A percentile compares a stretch with the other conserved stretches of the same genome.
phyloP scores from a whole-genome alignment of 2,113 vertebrate genomes.

The Sterrhoptilus dennistouni region DNA sequence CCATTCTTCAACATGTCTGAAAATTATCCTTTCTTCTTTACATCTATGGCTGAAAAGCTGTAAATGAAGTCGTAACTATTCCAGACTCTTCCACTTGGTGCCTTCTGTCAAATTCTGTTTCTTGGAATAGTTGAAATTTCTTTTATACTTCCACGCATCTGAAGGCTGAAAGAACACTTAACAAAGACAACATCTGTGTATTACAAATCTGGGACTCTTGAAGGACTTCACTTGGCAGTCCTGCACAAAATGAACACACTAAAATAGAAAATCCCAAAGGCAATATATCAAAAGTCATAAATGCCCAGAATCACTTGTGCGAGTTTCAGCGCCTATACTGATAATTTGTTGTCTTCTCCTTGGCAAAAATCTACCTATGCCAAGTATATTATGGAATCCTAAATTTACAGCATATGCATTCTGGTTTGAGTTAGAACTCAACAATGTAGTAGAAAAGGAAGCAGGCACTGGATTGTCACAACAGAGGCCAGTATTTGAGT shows the following conservation, averaged over 20 bases:
- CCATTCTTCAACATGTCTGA: not conserved
- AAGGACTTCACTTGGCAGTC: constrained; percentile 53
- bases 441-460: not conserved
- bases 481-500: not conserved
- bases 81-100: not conserved
- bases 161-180: constrained; percentile 40
- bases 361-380: constrained; percentile 31
- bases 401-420: not conserved
- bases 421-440: not conserved
- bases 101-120: constrained; percentile 45
- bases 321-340: not conserved
- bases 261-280: constrained; percentile 49
- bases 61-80: constrained; percentile 15
- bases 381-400: not conserved
- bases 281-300: constrained; percentile 26
- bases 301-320: not conserved
- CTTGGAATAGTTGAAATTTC: constrained; percentile 41
- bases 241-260: constrained; percentile 11
- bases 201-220: constrained; percentile 39
- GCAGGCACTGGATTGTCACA: not conserved
- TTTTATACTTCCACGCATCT: constrained; percentile 38
- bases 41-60: constrained; percentile 7
- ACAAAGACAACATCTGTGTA: constrained; percentile 58
- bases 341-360: not conserved
- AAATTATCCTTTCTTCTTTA: constrained; percentile 12